Evolutionary conservation across 2,888 invertebrate species (phyloP), one percentile per base, ranked within the genome.

Genomic region (Tubulanus polymorphus): DNA sequence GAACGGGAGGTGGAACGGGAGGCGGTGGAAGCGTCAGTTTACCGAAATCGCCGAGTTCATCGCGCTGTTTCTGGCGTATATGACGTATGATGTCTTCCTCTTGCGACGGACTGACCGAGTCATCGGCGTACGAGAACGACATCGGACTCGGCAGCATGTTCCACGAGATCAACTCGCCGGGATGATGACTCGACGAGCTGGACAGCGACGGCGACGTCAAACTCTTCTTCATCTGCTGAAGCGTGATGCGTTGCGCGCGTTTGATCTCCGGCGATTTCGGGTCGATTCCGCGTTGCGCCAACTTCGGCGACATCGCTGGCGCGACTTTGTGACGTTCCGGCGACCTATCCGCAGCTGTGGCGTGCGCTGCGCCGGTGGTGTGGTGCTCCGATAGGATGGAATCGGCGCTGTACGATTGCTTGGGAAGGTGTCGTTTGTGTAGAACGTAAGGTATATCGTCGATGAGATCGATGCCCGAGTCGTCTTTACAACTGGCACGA

Each of bases 111-210:
- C 73, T 76, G 3, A 76, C 64, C 1, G 78, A 74, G 62, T 79
- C 79, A 68, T 79, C 79, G 12, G 72, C 68, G 53, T 70, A 70
- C 1, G 78, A 79, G 55, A 66, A 77, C 57, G 74, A 76, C 56
- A 72, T 69, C 47, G 66, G 67, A 12, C 72, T 67, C 6, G 79
- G 73, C 10, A 80, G 66, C 48, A 65, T 69, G 54, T 68, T 41
- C 41, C 18, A 18, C 6, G 20, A 23, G 41, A 18, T 23, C 6
- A 41, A 41, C 6, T 41, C 20, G 35, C 10, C 10, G n/a, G 35
- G 35, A n/a, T 32, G 35, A 23, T 20, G 23, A 20, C 41, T 23
- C 18, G 41, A 23, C 6, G 41, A 41, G 20, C 23, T 41, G 18
- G 41, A 18, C 41, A 23, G 41, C 18, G 23, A 20, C 18, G 41